Conservation (phyloP, 2,888 invertebrate species). For the Alsophila aescularia region DNA sequence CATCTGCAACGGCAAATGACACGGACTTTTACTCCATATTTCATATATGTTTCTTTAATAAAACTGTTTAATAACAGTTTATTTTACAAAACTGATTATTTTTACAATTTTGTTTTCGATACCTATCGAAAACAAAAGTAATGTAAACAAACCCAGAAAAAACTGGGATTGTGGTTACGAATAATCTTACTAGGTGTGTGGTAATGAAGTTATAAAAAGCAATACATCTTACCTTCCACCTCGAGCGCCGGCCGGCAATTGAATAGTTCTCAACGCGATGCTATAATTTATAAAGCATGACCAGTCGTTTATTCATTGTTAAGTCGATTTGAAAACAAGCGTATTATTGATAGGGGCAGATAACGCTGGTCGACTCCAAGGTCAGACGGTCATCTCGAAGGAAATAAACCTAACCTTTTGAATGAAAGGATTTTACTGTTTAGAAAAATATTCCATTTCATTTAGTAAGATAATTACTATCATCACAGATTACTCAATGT, state of each 20-base stretch:
- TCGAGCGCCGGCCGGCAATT: not conserved
- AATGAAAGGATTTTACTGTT: slow-evolving; percentile 18
- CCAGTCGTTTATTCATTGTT: slow-evolving; percentile 14
- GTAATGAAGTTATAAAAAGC: not conserved
- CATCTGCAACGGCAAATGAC: too few relatives aligned
- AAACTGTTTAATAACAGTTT: too few relatives aligned
- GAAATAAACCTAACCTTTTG: slow-evolving; percentile 21
- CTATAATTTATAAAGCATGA: not conserved
- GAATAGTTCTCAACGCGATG: not conserved
- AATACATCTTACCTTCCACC: not conserved
- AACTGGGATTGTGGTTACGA: too few relatives aligned
- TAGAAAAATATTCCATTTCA: not conserved
- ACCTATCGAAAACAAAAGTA: too few relatives aligned
- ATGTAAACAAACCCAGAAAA: too few relatives aligned
- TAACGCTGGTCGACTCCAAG: slow-evolving; percentile 18
- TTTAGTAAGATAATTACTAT: not conserved
- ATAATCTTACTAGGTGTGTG: too few relatives aligned
- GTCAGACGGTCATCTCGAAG: slow-evolving; percentile 2
- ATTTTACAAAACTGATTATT: too few relatives aligned
- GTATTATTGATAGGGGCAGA: slow-evolving; percentile 13
- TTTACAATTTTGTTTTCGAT: too few relatives aligned
- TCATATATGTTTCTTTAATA: too few relatives aligned
- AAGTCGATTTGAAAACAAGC: slow-evolving; percentile 3
- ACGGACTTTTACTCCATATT: too few relatives aligned
- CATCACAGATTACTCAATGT: not conserved